phyloP scores from a whole-genome alignment of 2,888 invertebrate species.

The Stomorhina lunata region DNA sequence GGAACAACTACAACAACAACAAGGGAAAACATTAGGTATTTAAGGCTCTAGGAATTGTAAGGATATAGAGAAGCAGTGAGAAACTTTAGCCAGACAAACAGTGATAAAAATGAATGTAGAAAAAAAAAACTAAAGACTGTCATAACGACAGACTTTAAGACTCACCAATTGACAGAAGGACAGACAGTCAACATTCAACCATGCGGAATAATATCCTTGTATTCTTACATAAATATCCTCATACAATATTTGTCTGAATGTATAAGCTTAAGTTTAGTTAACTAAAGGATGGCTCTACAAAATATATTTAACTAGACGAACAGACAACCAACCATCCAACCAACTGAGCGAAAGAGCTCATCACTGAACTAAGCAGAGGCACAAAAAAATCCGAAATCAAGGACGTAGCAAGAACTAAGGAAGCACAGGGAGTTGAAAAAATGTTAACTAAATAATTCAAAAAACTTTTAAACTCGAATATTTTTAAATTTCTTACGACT shows the following conservation, averaged over 20 bases:
- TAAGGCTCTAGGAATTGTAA: background rate
- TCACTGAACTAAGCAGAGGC: background rate
- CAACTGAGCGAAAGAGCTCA: no score
- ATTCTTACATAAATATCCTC: no score
- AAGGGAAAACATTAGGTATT: background rate
- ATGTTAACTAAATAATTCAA: no score
- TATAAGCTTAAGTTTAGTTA: background rate
- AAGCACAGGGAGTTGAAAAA: no score
- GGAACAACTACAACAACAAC: background rate
- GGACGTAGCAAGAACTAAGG: no score
- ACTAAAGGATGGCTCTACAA: slow-evolving; percentile 12
- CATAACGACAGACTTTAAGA: background rate
- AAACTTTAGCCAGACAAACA: slow-evolving; percentile 31
- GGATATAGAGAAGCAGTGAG: background rate
- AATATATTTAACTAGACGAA: slow-evolving; percentile 21
- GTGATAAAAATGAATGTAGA: background rate
- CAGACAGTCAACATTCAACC: background rate
- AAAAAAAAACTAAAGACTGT: background rate
- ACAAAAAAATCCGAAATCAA: no score
- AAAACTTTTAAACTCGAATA: no score
- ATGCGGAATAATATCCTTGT: background rate
- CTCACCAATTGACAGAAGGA: background rate
- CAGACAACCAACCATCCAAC: slow-evolving; percentile 7
- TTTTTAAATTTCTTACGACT: no score
- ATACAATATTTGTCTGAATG: no score